Base-by-base conservation (phyloP, 2,113 vertebrate genomes). In the Brevimyrus niger region DNA sequence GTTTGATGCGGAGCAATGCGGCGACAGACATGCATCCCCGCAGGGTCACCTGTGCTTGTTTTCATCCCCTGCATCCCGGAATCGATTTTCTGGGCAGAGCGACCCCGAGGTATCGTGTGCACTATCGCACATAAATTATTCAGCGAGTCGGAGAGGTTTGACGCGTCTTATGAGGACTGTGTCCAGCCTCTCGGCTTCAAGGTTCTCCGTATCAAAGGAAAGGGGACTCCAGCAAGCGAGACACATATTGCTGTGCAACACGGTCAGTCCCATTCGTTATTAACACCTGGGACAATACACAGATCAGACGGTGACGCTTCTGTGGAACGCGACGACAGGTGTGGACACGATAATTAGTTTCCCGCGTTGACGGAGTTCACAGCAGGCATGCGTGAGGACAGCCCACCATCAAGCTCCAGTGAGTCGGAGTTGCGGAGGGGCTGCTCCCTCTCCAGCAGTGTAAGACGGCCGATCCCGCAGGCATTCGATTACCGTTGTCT, bases 121-220 rank as follows among this genome's bases (percentile, higher is more conserved):
- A 19, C 85, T 53, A 53, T 53, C 85, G 5, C 47, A 53, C 13
- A 87, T 87, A 53, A 87, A 87, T 87, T 53, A 87, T 87, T 87
- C 85, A 87, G 48, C 15, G 7, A 55, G 27, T 87, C 50, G 35
- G 85, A 51, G 42, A 50, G n/a, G n/a, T 53, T 53, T 17, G 31
- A 21, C 10, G 44, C 21, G 5, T 86, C 44, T 47, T 46, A 86
- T 53, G 2, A 51, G 50, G 27, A 35, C 85, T 38, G 27, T 13
- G 85, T 53, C 50, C 35, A 48, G 44, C 23, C 21, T 31, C n/a
- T 27, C 44, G 2, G 83, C 21, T 86, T 46, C 46, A 47, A 86
- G 44, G 44, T 48, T 50, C 85, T 53, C 23, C 7, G 1, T 35
- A 35, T 87, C 15, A 53, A 87, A 53, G n/a, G 21, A 86, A 87